Conservation (phyloP, 30 jellyfish, hydroid and myxozoan genomes). For the Aurelia sp. region DNA sequence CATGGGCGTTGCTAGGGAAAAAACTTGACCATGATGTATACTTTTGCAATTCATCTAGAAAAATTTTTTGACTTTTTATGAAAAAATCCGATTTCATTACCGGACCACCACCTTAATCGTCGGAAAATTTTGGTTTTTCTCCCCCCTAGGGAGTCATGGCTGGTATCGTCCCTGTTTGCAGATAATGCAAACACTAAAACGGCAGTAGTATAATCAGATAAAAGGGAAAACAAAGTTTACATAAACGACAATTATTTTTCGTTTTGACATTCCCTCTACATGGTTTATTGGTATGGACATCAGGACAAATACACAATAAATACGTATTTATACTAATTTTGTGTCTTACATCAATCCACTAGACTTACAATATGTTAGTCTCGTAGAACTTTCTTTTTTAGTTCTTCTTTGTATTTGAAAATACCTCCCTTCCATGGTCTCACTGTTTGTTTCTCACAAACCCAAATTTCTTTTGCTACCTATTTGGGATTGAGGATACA, state of each 20-base stretch:
- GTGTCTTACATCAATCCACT: not conserved
- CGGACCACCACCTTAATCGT: too few species aligned
- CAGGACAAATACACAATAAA: slow-evolving; percentile 37
- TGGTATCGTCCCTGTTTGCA: too few species aligned
- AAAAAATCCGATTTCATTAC: too few species aligned
- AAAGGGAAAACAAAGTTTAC: slow-evolving; percentile 1
- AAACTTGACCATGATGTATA: too few species aligned
- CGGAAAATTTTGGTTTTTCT: too few species aligned
- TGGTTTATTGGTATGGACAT: too few species aligned
- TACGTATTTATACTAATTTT: slow-evolving; percentile 19
- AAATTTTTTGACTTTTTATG: too few species aligned
- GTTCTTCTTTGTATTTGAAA: slow-evolving; percentile 74
- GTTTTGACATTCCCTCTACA: not conserved
- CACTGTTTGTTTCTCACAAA: slow-evolving; percentile 93
- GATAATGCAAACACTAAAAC: too few species aligned
- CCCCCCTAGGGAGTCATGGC: too few species aligned
- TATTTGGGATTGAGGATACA: not conserved
- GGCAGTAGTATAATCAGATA: not conserved
- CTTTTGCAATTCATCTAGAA: too few species aligned
- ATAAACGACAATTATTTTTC: not conserved
- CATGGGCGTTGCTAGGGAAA: too few species aligned
- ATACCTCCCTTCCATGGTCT: slow-evolving; percentile 96
- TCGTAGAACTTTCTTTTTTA: slow-evolving; percentile 76
- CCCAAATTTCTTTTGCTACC: slow-evolving; percentile 99
- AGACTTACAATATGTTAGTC: slow-evolving; percentile 34